A percentile compares a stretch with the other conserved stretches of the same genome.
Evolutionary conservation across 1,140 invertebrate genomes (phyloP).

Genomic region (Drosophila asahinai): DNA sequence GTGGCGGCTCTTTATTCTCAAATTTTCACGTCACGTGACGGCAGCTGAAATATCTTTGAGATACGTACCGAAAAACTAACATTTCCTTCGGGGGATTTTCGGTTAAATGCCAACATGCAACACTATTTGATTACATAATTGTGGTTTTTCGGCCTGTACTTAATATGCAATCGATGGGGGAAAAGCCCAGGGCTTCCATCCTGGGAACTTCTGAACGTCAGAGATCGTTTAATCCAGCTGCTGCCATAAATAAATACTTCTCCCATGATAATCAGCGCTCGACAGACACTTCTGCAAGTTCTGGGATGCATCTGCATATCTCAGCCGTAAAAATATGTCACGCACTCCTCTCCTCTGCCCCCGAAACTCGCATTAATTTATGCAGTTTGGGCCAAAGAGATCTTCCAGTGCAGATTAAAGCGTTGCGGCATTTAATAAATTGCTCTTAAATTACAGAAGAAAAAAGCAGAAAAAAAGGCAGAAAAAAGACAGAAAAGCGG

Average conservation of each 20-base stretch:
- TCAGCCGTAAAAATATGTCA: conserved; percentile 52
- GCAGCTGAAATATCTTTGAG: conserved; percentile 52
- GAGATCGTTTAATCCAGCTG: conserved; percentile 54
- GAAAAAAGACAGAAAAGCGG: neutral
- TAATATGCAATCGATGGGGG: conserved; percentile 38
- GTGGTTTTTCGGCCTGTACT: conserved; percentile 6
- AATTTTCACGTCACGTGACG: conserved; percentile 71
- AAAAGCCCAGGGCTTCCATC: conserved; percentile 17
- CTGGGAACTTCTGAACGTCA: conserved; percentile 25
- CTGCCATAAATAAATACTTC: conserved; percentile 65
- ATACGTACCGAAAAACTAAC: conserved; percentile 20
- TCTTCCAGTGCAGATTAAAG: conserved; percentile 71
- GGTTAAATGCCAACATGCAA: conserved; percentile 26
- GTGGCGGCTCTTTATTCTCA: conserved; percentile 52
- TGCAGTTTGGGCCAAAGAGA: conserved; percentile 60
- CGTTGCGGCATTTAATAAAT: conserved; percentile 75
- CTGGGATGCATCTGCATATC: conserved; percentile 28
- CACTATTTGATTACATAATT: conserved; percentile 70
- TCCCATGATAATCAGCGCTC: conserved; percentile 61
- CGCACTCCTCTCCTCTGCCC: conserved; percentile 33
- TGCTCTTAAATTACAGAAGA: conserved; percentile 72
- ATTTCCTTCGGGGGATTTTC: conserved; percentile 11
- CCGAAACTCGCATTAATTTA: conserved; percentile 71
- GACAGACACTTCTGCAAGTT: conserved; percentile 23
- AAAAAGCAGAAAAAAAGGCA: conserved; percentile 5